Base-by-base conservation (phyloP, 2,888 invertebrate species). In the Dasysyrphus albostriatus region DNA sequence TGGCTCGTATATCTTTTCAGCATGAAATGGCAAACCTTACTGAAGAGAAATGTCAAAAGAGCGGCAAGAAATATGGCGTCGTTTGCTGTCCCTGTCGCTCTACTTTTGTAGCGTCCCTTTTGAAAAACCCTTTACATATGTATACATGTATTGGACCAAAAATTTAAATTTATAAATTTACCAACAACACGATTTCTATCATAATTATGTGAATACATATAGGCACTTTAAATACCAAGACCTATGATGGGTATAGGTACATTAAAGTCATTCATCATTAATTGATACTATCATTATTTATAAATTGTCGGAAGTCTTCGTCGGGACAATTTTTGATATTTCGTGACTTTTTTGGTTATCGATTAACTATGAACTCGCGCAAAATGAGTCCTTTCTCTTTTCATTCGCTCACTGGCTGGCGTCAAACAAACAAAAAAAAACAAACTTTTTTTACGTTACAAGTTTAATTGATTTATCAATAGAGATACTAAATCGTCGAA, bases 381-480 rank as follows among this genome's bases (percentile, higher is more conserved):
- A 19, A 34, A 12, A 49, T 32, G 61, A 70, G n/a, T 65, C 78
- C 78, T 47, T 78, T 78, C 61, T 72, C 61, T 72, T 61, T 24
- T 56, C 24, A 19, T 58, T 19, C 24, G 24, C 24, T 24, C 24
- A 3, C 24, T 24, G 24, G 5, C 24, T 58, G 59, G 51, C 42
- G 47, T 39, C 12, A 69, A 61, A 73, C 29, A 6, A 51, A 42
- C 19, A 73, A 12, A 24, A 24, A 34, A 34, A 67, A 37, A 9
- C 32, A 56, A 34, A 42, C 56, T n/a, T 44, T 10, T 24, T 65
- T 29, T 29, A 47, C 61, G 67, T 32, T 69, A 16, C 29, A 54
- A 47, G 56, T 74, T 58, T 49, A 69, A 79, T 83, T 79, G 79
- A 79, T 79, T 59, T 75, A 79, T 83, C 74, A 79, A 74, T 79